A percentile compares a stretch with the other conserved stretches of the same genome.
Conservation (phyloP, 2,797 vertebrate genomes). For the Chromobotia macracanthus region DNA sequence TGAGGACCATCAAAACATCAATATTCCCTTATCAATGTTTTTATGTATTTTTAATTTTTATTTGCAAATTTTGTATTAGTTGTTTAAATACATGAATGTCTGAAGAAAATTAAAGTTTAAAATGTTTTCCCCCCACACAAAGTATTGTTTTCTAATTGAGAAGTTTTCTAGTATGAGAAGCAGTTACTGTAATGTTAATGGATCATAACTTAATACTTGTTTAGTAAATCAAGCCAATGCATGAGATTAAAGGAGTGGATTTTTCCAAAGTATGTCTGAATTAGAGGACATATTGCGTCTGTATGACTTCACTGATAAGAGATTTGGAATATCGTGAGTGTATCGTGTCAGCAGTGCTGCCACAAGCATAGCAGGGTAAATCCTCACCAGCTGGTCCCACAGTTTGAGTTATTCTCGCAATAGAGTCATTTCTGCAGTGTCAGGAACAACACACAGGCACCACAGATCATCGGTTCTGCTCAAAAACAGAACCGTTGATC, state of each 20-base stretch:
- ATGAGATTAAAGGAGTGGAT: background rate
- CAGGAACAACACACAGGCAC: constrained; percentile 59
- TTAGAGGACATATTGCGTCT: constrained; percentile 3
- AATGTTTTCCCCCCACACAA: background rate
- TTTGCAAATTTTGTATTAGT: constrained; percentile 9
- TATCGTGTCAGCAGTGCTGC: constrained; percentile 47
- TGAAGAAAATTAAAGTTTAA: constrained; percentile 14
- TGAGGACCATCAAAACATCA: background rate
- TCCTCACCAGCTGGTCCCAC: constrained; percentile 76
- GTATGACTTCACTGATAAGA: constrained; percentile 22
- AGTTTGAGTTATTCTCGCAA: constrained; percentile 62
- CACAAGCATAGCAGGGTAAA: constrained; percentile 66
- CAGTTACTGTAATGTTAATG: too few relatives aligned
- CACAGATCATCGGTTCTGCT: constrained; percentile 24
- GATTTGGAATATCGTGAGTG: constrained; percentile 36
- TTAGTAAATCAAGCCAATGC: background rate
- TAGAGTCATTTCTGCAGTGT: constrained; percentile 65
- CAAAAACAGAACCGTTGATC: too few relatives aligned
- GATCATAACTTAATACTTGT: too few relatives aligned
- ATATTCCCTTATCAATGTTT: background rate
- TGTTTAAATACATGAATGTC: background rate
- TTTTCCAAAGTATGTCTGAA: constrained; percentile 18
- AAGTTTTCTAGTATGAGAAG: too few relatives aligned
- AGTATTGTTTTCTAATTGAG: background rate
- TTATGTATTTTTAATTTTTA: background rate